phyloP scores from a whole-genome alignment of 2,797 vertebrate species.

The Pipistrellus nathusii region DNA sequence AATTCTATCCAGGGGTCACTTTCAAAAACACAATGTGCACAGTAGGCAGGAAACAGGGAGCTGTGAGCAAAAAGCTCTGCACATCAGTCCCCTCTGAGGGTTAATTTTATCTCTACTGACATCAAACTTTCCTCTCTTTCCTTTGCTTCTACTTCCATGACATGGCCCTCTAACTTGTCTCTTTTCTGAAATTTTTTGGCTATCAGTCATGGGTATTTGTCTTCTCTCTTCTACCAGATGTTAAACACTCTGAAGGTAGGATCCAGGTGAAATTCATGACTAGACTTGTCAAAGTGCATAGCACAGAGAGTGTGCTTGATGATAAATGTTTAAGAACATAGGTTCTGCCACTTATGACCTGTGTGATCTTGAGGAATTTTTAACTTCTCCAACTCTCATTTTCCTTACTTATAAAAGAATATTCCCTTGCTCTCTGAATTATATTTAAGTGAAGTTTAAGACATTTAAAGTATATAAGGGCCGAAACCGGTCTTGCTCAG shows the following conservation, averaged over 20 bases:
- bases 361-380: background rate
- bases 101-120: background rate
- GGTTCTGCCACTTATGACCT: background rate
- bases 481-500: no score
- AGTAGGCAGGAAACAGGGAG: slow-evolving; percentile 18
- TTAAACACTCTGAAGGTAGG: background rate
- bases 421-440: background rate
- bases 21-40: background rate
- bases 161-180: background rate
- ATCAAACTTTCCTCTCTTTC: background rate
- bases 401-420: background rate
- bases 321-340: background rate
- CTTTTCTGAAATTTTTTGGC: slow-evolving; percentile 4
- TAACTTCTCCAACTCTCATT: background rate
- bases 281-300: background rate
- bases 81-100: background rate
- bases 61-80: background rate
- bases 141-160: background rate
- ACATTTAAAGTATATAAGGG: background rate
- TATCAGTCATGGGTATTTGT: background rate
- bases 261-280: slow-evolving; percentile 18
- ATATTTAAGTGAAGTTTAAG: background rate
- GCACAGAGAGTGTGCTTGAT: background rate
- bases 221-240: slow-evolving; percentile 40
- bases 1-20: slow-evolving; percentile 48